phyloP scores from a whole-genome alignment of 1,140 invertebrate genomes.

The Eufriesea mexicana region DNA sequence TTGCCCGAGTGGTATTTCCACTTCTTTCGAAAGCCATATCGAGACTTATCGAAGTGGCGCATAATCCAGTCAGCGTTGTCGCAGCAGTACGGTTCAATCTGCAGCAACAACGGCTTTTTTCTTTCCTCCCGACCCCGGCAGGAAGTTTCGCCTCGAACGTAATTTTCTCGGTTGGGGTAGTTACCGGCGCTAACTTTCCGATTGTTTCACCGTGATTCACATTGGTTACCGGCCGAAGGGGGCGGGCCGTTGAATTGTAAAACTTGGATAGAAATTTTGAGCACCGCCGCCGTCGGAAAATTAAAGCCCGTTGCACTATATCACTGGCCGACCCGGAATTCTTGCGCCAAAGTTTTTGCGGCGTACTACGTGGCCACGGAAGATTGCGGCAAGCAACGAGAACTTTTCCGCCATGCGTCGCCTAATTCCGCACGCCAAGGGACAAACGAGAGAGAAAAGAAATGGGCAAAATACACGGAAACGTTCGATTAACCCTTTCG shows the following conservation, averaged over 20 bases:
- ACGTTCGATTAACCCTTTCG: background rate
- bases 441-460: background rate
- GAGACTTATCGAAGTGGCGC: background rate
- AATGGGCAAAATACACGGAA: too few relatives aligned
- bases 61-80: constrained; percentile 9
- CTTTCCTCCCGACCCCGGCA: background rate
- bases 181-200: constrained; percentile 35
- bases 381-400: constrained; percentile 26
- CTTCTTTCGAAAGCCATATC: background rate
- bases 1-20: too few relatives aligned
- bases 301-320: constrained; percentile 29
- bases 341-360: constrained; percentile 24
- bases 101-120: background rate
- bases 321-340: constrained; percentile 16
- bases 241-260: constrained; percentile 38
- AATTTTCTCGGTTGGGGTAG: constrained; percentile 20
- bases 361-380: background rate
- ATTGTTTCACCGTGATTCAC: constrained; percentile 48
- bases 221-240: constrained; percentile 22
- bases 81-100: constrained; percentile 6
- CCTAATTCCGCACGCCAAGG: constrained; percentile 10
- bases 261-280: constrained; percentile 54
- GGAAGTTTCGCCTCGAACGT: background rate
- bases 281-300: constrained; percentile 13
- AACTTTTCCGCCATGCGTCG: background rate